Conservation (phyloP, 1,140 invertebrate genomes). For the Drosophila nebulosa region DNA sequence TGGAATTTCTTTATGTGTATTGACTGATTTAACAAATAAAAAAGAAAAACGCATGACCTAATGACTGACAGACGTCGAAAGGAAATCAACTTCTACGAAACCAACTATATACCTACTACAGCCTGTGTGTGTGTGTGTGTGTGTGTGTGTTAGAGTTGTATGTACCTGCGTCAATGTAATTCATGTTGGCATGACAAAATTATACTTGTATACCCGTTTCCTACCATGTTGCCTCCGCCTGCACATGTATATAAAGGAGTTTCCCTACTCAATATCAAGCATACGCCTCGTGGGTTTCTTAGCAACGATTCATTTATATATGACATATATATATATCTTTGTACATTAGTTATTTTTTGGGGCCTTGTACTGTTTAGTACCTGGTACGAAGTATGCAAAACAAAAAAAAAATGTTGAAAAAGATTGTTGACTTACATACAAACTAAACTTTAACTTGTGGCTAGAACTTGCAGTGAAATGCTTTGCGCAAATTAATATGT, state of each 20-base stretch:
- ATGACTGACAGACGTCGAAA: conserved; percentile 26
- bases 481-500: too few relatives aligned
- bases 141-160: background rate
- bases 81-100: conserved; percentile 28
- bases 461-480: background rate
- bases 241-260: background rate
- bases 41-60: conserved; percentile 30
- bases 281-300: conserved; percentile 22
- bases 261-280: conserved; percentile 1
- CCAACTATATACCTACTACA: background rate
- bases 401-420: background rate
- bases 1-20: background rate
- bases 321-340: background rate
- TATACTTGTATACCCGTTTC: background rate
- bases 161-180: conserved; percentile 54
- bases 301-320: conserved; percentile 21
- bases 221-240: background rate
- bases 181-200: conserved; percentile 53
- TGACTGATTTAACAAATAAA: conserved; percentile 2
- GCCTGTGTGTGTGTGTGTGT: background rate
- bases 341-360: conserved; percentile 18
- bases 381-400: conserved; percentile 17
- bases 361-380: conserved; percentile 32
- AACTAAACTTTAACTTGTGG: background rate
- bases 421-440: background rate